Evolutionary conservation across 2,888 invertebrate species (phyloP).

Genomic region (Mactromeris polynyma): DNA sequence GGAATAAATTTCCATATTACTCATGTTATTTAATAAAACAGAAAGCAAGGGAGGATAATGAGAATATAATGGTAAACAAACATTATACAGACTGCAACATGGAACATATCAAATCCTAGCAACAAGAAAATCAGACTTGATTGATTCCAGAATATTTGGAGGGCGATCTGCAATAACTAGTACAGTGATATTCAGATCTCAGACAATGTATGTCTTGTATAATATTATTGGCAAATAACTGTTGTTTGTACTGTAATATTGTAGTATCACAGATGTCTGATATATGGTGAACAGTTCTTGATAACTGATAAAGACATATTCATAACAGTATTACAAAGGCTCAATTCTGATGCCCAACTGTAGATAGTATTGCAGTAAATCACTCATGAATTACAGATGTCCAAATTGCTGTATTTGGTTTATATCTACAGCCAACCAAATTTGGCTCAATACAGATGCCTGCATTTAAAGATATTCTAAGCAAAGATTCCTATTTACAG

Average conservation of each 20-base stretch:
- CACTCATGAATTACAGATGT: too few species aligned
- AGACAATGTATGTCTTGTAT: neutral
- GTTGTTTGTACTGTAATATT: neutral
- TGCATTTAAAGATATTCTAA: too few species aligned
- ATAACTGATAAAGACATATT: neutral
- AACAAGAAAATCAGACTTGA: neutral
- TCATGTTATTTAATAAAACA: neutral
- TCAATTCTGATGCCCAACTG: neutral
- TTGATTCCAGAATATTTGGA: neutral
- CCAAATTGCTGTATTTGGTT: too few species aligned
- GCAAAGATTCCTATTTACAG: too few species aligned
- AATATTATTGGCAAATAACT: conserved; percentile 15
- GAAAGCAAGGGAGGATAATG: neutral
- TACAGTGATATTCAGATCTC: neutral
- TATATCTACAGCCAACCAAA: too few species aligned
- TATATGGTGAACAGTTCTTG: neutral
- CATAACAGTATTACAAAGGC: neutral
- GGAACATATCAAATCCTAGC: neutral
- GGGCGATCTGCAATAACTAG: neutral
- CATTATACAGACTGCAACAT: neutral
- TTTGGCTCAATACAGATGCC: too few species aligned
- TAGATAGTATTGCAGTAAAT: too few species aligned
- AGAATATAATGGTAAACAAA: neutral
- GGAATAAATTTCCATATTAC: conserved; percentile 2
- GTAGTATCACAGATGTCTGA: neutral